phyloP scores from a whole-genome alignment of 2,113 vertebrate species.

The Callocephalon fimbriatum region DNA sequence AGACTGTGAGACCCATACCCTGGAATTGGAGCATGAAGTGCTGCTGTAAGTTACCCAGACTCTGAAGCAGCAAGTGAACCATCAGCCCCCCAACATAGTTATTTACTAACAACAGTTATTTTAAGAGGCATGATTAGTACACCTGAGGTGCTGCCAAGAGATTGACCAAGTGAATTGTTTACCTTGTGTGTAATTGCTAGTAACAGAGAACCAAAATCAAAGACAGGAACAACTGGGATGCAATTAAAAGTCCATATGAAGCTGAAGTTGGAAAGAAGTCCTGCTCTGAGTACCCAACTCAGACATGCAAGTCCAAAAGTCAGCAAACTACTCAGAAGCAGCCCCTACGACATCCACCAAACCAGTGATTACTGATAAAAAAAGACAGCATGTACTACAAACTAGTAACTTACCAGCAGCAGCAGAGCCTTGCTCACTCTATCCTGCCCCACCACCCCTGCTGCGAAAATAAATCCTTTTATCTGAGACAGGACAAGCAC shows the following conservation, averaged over 20 bases:
- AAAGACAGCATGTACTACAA: not conserved
- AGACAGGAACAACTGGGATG: not conserved
- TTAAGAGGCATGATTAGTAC: not conserved
- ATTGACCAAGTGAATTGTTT: not conserved
- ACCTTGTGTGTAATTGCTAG: not conserved
- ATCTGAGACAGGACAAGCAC: not conserved
- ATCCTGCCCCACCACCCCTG: not conserved
- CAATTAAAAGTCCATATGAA: not conserved
- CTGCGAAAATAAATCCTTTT: not conserved
- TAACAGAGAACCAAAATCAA: not conserved
- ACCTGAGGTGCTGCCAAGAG: not conserved
- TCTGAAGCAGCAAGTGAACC: not conserved
- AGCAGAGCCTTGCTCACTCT: not conserved
- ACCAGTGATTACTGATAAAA: not conserved
- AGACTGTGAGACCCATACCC: not conserved
- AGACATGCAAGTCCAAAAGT: not conserved
- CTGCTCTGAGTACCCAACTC: not conserved
- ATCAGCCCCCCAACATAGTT: not conserved
- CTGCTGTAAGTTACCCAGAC: not conserved
- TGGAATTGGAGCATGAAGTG: not conserved
- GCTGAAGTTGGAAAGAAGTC: not conserved
- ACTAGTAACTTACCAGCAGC: not conserved
- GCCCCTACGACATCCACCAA: not conserved
- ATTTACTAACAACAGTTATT: not conserved
- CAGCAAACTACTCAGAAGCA: not conserved